Conservation (phyloP, 2,797 vertebrate genomes). For the Linurgus olivaceus region DNA sequence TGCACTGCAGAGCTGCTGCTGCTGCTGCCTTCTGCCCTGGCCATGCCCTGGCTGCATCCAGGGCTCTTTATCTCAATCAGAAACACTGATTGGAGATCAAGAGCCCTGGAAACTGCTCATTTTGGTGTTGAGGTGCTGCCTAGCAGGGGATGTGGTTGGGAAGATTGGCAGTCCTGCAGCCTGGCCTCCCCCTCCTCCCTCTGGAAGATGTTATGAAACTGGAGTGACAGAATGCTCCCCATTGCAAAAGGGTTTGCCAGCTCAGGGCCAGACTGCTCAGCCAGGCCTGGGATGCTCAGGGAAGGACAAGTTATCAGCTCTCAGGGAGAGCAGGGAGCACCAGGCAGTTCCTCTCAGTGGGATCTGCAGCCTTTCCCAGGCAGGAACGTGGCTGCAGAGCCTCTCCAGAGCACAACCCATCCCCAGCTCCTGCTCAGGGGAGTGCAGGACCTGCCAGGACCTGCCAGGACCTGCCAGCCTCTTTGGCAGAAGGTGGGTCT, state of each 20-base stretch:
- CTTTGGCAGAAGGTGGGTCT: constrained; percentile 31
- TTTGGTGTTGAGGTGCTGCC: neutral
- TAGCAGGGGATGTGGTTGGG: rapidly evolving
- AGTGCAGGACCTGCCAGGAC: neutral
- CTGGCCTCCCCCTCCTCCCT: neutral
- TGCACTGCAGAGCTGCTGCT: neutral
- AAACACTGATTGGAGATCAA: neutral
- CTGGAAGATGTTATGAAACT: neutral
- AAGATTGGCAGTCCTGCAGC: neutral
- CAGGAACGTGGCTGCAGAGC: neutral
- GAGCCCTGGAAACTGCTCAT: neutral
- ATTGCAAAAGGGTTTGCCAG: neutral
- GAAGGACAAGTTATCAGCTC: rapidly evolving
- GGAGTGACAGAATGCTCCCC: neutral
- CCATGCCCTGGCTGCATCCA: rapidly evolving
- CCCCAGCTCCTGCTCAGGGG: neutral
- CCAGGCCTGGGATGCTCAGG: neutral
- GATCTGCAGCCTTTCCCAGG: neutral
- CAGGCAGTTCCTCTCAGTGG: neutral
- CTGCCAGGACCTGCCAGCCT: constrained; percentile 37
- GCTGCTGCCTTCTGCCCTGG: neutral
- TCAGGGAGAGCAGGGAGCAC: rapidly evolving
- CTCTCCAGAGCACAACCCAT: rapidly evolving
- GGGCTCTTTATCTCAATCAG: neutral
- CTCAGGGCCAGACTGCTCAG: neutral